A percentile compares a stretch with the other conserved stretches of the same genome.
These are phyloP conservation scores for Sinocyclocheilus rhinocerous DNA, from an alignment of 2,113 vertebrate species.

Conservation along the genomic window DNA sequence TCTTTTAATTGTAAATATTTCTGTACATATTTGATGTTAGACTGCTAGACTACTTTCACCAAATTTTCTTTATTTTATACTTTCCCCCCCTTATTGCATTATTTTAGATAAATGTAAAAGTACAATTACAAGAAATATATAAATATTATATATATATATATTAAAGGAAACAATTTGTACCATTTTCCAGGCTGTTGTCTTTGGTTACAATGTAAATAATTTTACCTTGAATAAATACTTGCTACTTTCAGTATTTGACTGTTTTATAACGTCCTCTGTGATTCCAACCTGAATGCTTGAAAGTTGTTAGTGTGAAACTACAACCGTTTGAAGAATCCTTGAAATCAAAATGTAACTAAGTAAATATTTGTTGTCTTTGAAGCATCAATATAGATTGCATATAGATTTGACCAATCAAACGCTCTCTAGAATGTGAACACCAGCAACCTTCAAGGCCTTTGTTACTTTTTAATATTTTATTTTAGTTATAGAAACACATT, in stretches of 20 bases:
- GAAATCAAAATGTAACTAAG: not conserved
- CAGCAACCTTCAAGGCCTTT: not conserved
- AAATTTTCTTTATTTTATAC: conserved; percentile 97
- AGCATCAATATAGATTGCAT: too few relatives aligned
- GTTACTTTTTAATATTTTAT: not conserved
- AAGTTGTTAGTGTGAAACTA: not conserved
- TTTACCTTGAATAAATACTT: conserved; percentile 97
- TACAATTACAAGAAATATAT: conserved; percentile 90
- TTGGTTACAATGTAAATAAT: conserved; percentile 99
- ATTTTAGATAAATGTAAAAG: conserved; percentile 80
- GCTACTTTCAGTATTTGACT: conserved; percentile 90
- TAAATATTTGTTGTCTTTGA: too few relatives aligned
- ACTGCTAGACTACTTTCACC: conserved; percentile 95
- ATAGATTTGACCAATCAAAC: not conserved
- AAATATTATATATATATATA: conserved; percentile 59
- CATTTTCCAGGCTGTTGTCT: conserved; percentile 97
- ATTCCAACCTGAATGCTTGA: not conserved
- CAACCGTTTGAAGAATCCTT: not conserved
- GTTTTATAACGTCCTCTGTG: conserved; percentile 49
- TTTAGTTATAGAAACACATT: too few relatives aligned
- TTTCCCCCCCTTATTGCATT: conserved; percentile 95
- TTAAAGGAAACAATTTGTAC: conserved; percentile 87
- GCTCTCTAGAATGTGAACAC: not conserved
- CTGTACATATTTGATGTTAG: conserved; percentile 99
- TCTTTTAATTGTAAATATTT: conserved; percentile 89